Evolutionary conservation across 1,140 invertebrate genomes (phyloP).

Genomic region (Orius insidiosus): DNA sequence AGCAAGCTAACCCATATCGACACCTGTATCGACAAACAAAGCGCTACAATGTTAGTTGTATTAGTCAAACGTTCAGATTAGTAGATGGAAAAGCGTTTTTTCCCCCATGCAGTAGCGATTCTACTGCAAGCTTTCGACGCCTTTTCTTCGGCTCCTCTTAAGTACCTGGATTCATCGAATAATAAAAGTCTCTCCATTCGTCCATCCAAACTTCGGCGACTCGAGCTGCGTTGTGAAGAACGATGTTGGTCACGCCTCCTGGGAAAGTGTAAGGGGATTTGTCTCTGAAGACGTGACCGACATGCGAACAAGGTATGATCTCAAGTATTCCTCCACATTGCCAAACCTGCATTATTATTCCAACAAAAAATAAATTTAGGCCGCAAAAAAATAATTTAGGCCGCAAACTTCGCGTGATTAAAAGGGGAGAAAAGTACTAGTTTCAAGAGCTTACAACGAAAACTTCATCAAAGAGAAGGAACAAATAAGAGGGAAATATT

Average conservation of each 20-base stretch:
- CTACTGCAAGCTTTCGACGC: background rate
- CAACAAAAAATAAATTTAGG: background rate
- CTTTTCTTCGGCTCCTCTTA: background rate
- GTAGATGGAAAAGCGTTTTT: background rate
- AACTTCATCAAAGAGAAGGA: too few species aligned
- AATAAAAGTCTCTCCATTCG: constrained; percentile 97
- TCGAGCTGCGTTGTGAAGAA: constrained; percentile 90
- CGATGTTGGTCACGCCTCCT: constrained; percentile 90
- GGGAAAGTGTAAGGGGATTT: constrained; percentile 99
- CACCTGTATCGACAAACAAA: background rate
- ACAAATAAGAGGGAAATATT: too few species aligned
- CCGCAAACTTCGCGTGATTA: too few species aligned
- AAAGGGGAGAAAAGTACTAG: too few species aligned
- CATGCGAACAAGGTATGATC: constrained; percentile 90
- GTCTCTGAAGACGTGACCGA: constrained; percentile 97
- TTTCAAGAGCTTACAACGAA: too few species aligned
- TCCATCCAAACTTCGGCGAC: constrained; percentile 98
- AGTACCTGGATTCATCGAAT: constrained; percentile 92
- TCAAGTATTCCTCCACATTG: constrained; percentile 91
- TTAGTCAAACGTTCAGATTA: background rate
- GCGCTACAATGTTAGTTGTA: background rate
- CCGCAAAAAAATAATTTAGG: too few species aligned
- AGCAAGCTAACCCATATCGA: background rate
- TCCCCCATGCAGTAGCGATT: too few species aligned
- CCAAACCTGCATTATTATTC: constrained; percentile 59